Evolutionary conservation across 2,797 vertebrate genomes (phyloP), one percentile per base, ranked within the genome.

Genomic region (Lepidocolaptes lacrymiger): DNA sequence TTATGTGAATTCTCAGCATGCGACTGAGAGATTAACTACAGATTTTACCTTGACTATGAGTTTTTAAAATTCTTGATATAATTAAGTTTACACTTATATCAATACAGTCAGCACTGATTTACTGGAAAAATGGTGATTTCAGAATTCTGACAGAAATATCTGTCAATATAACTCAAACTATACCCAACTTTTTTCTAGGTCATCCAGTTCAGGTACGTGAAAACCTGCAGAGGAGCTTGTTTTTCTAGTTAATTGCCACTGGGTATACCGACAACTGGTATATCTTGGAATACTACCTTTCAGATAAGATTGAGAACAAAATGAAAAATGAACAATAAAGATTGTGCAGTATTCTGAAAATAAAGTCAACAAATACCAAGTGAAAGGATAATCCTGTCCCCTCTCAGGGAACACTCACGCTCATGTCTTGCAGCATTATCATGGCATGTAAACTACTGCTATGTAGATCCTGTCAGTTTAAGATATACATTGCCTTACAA

Each of bases 161-260:
- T 27, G 3, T 27, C 48, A n/a, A 3, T 3, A 49, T 12, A 76
- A 76, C 48, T 84, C 22, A 73, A 8, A 52, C 46, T 44, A 37
- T 39, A 37, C 3, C 0, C 2, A 93, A 18, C 8, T 20, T 78
- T 73, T 67, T 90, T 75, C 54, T 48, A 43, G 39, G 43, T 84
- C 80, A 93, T 24, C 7, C 28, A n/a, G 22, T 84, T 91, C 58
- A 91, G 36, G 12, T 86, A 52, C 16, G 13, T 52, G 51, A 78
- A 85, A 79, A 23, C 21, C 63, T 55, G 24, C 91, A 46, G 46
- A 58, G 4, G 5, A 88, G 55, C 10, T 48, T 78, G 36, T 51
- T 94, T 95, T 93, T 72, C 69, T 37, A 62, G 16, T 46, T 90
- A 93, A 94, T 73, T 95, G 88, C 62, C 46, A 84, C 26, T 41